Evolutionary conservation across 2,888 invertebrate species (phyloP), one percentile per base, ranked within the genome.

Genomic region (Phengaris arion): DNA sequence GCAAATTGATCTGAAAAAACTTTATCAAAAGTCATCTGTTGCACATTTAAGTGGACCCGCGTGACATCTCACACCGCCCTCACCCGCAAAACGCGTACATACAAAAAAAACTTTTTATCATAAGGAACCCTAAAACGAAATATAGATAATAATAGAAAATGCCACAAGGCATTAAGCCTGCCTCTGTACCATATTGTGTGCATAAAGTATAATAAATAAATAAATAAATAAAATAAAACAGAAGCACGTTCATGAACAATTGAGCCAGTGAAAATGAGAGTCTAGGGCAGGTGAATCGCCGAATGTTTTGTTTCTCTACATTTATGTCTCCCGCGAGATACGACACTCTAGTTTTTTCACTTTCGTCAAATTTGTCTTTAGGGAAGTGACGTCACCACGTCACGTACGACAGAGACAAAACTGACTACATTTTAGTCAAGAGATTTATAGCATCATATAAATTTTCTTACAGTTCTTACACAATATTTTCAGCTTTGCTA

Each of bases 371-470:
- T 64, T 64, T 64, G 35, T 35, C 64, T 64, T 13, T 35, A 10
- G 64, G 64, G 64, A 64, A 64, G 35, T 64, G 64, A 64, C 64
- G 64, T 64, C 64, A 64, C 12, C 64, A 64, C 64, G 12, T 64
- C 64, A 64, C 35, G 64, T 64, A 64, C 64, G 22, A 22, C 12
- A 35, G 35, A 12, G 35, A 35, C 64, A 12, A 22, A 35, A 64
- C 10, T 64, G 35, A 64, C 64, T 35, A 15, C 59, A 59, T 59
- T 7, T 35, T 5, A 45, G 35, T 64, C 64, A 2, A 64, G 45
- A 64, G 35, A 64, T 64, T 64, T 45, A 64, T 35, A 35, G 35
- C 6, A 6, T 12, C 6, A 64, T 10, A 64, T 35, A 64, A 4
- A 10, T 64, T 64, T 10, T 64, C 64, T 64, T 64, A 64, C 5